phyloP scores from a whole-genome alignment of 2,113 vertebrate genomes.

The Microcebus griseorufus region DNA sequence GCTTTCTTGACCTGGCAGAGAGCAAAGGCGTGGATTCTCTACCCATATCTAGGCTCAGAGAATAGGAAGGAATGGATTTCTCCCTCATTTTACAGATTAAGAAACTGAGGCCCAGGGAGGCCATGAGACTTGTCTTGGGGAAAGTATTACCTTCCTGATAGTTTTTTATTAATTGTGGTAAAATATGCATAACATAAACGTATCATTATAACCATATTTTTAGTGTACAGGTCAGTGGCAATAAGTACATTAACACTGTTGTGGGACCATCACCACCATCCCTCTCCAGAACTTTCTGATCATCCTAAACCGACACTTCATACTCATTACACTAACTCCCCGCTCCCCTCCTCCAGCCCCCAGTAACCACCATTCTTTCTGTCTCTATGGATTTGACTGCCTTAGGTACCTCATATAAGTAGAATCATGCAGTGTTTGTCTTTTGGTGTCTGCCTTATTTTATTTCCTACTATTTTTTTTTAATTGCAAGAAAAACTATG shows the following conservation, averaged over 20 bases:
- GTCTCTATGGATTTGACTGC: not conserved
- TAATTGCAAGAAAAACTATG: not conserved
- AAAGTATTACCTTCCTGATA: not conserved
- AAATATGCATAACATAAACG: not conserved
- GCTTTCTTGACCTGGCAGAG: not conserved
- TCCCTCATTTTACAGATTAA: not conserved
- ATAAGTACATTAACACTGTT: not conserved
- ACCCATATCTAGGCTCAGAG: not conserved
- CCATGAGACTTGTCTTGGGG: not conserved
- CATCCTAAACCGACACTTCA: not conserved
- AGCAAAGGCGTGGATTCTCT: not conserved
- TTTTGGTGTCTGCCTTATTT: not conserved
- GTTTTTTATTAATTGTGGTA: not conserved
- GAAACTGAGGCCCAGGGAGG: not conserved
- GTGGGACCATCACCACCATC: fast-evolving
- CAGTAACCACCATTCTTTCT: not conserved
- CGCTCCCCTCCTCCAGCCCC: too few relatives aligned
- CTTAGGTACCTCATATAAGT: not conserved
- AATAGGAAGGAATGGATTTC: not conserved
- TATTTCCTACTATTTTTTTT: not conserved
- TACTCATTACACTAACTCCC: not conserved
- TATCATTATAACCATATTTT: not conserved
- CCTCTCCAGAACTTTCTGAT: not conserved
- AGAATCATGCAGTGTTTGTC: not conserved
- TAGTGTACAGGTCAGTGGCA: not conserved